phyloP scores from a whole-genome alignment of 2,888 invertebrate genomes.

The Chloroclystis v-ata region DNA sequence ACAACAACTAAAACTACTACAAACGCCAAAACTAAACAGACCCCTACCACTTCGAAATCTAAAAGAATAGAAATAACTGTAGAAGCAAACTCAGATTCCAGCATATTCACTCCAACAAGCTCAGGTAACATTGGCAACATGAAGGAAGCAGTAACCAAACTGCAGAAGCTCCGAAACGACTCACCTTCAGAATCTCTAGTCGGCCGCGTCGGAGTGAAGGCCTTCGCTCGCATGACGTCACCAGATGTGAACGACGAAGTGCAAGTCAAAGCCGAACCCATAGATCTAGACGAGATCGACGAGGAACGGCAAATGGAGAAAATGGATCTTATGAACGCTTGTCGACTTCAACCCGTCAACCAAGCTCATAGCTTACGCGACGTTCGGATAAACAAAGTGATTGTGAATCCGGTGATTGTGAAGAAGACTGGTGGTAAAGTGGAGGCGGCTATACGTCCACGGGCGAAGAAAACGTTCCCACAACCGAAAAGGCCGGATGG shows the following conservation, averaged over 20 bases:
- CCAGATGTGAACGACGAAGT: slow-evolving; percentile 44
- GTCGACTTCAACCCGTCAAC: slow-evolving; percentile 57
- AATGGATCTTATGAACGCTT: slow-evolving; percentile 61
- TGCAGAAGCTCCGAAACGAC: slow-evolving; percentile 45
- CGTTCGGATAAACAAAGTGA: slow-evolving; percentile 59
- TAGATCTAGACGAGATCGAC: slow-evolving; percentile 61
- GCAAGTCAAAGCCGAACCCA: slow-evolving; percentile 66
- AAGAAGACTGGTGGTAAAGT: slow-evolving; percentile 30
- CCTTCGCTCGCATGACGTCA: slow-evolving; percentile 67
- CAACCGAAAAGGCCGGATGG: slow-evolving; percentile 58
- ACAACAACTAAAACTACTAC: slow-evolving; percentile 27
- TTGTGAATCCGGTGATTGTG: slow-evolving; percentile 35
- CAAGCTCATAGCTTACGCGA: slow-evolving; percentile 49
- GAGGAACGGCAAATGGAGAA: slow-evolving; percentile 51
- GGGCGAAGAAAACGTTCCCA: slow-evolving; percentile 65
- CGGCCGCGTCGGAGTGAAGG: slow-evolving; percentile 62
- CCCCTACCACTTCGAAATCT: slow-evolving; percentile 3
- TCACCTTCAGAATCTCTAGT: slow-evolving; percentile 38
- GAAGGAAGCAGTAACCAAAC: slow-evolving; percentile 50
- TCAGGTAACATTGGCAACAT: slow-evolving; percentile 47
- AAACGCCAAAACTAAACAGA: slow-evolving; percentile 7
- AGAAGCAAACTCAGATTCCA: slow-evolving; percentile 42
- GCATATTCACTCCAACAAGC: slow-evolving; percentile 53
- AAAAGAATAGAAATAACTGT: slow-evolving; percentile 39
- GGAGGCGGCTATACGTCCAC: slow-evolving; percentile 39